These are phyloP conservation scores for Malurus elegans DNA, from an alignment of 2,113 vertebrate species.

Conservation along the genomic window DNA sequence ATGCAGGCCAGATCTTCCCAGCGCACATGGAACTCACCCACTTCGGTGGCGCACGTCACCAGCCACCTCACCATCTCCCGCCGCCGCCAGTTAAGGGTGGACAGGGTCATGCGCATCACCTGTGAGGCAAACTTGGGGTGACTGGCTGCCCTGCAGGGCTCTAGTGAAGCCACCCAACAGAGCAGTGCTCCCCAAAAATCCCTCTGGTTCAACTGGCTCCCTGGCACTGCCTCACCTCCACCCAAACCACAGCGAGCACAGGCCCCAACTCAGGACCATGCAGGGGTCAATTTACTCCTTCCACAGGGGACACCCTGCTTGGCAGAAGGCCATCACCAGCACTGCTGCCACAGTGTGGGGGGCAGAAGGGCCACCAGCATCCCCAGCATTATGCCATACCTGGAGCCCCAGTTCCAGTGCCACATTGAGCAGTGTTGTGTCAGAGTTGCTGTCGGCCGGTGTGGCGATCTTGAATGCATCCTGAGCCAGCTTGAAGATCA, in stretches of 20 bases:
- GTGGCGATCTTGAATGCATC: slow-evolving; percentile 98
- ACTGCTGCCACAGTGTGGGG: rapidly evolving
- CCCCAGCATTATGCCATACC: slow-evolving; percentile 64
- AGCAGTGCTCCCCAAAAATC: background rate
- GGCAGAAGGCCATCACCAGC: background rate
- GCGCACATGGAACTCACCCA: slow-evolving; percentile 78
- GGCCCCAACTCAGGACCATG: background rate
- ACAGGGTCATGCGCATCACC: slow-evolving; percentile 99
- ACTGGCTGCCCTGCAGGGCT: background rate
- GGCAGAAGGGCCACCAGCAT: background rate
- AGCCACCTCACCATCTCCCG: slow-evolving; percentile 99
- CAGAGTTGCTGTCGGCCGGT: slow-evolving; percentile 88
- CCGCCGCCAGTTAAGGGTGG: slow-evolving; percentile 96
- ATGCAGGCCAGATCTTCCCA: rapidly evolving
- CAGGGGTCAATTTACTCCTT: background rate
- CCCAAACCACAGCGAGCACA: background rate
- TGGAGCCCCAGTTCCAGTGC: slow-evolving; percentile 94
- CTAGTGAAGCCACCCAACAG: background rate
- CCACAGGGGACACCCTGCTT: background rate
- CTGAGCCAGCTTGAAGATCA: slow-evolving; percentile 98
- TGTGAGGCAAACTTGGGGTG: slow-evolving; percentile 39
- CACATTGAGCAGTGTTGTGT: slow-evolving; percentile 94
- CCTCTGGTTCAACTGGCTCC: background rate
- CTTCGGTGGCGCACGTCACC: slow-evolving; percentile 97
- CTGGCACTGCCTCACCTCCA: rapidly evolving